Conservation (phyloP, 2,888 invertebrate species). For the Epiblema foenella region DNA sequence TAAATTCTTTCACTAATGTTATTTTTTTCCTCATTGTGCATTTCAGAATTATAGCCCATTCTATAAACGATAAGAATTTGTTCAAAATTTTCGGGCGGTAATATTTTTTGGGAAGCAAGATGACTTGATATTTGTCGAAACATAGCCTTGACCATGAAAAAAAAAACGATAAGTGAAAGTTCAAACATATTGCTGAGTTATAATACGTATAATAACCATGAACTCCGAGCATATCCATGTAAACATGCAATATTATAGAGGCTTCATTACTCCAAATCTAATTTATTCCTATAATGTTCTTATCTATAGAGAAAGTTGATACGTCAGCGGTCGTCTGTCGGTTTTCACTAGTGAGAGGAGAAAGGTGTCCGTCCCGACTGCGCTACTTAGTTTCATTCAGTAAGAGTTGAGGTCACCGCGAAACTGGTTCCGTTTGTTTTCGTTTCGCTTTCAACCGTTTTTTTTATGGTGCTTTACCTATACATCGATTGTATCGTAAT, state of each 20-base stretch:
- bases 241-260: not conserved
- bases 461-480: not conserved
- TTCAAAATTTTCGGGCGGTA: too few relatives aligned
- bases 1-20: too few relatives aligned
- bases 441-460: slow-evolving; percentile 70
- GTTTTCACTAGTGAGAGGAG: slow-evolving; percentile 45
- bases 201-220: slow-evolving; percentile 8
- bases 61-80: too few relatives aligned
- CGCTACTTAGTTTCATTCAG: slow-evolving; percentile 47
- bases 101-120: too few relatives aligned
- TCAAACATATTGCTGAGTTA: too few relatives aligned
- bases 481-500: slow-evolving; percentile 16
- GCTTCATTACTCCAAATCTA: slow-evolving; percentile 6
- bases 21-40: too few relatives aligned
- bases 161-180: too few relatives aligned
- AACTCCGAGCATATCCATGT: not conserved
- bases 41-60: too few relatives aligned
- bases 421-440: slow-evolving; percentile 62
- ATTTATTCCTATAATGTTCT: slow-evolving; percentile 17
- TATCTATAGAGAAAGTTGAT: slow-evolving; percentile 36
- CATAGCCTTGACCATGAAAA: too few relatives aligned
- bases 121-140: too few relatives aligned
- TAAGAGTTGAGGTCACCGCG: slow-evolving; percentile 71
- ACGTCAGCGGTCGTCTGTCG: slow-evolving; percentile 18
- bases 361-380: slow-evolving; percentile 44